phyloP scores from a whole-genome alignment of 2,797 vertebrate genomes.

The Myripristis jacobus region DNA sequence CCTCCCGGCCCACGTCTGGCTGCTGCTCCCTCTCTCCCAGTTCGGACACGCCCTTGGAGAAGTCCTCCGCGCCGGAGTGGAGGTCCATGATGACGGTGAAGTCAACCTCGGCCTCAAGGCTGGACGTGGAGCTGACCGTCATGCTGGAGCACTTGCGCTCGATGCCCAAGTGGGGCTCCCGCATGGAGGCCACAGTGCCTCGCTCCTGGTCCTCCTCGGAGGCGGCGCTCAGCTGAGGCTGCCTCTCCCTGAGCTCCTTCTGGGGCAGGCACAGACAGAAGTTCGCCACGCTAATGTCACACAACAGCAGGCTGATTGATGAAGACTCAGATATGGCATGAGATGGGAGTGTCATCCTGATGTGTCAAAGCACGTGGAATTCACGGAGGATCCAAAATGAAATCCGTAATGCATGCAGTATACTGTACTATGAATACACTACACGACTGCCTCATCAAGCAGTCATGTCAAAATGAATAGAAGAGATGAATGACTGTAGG shows the following conservation, averaged over 20 bases:
- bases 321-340: conserved; percentile 15
- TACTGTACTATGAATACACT: not conserved
- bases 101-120: conserved; percentile 96
- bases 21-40: conserved; percentile 67
- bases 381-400: conserved; percentile 16
- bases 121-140: conserved; percentile 97
- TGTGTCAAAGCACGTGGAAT: not conserved
- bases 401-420: conserved; percentile 14
- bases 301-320: not conserved
- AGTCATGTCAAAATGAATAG: not conserved
- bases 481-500: not conserved
- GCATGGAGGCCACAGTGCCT: conserved; percentile 86
- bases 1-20: conserved; percentile 89
- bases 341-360: conserved; percentile 1
- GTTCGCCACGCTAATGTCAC: conserved; percentile 38
- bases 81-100: conserved; percentile 97
- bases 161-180: conserved; percentile 92
- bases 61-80: conserved; percentile 86
- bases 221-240: conserved; percentile 63
- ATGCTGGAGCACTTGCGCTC: conserved; percentile 98
- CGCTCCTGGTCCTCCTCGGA: conserved; percentile 91
- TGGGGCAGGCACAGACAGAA: conserved; percentile 69
- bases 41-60: conserved; percentile 80
- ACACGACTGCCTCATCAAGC: not conserved
- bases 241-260: conserved; percentile 87